These are phyloP conservation scores for Phalloptychus januarius DNA, from an alignment of 2,797 vertebrate genomes.

Conservation along the genomic window DNA sequence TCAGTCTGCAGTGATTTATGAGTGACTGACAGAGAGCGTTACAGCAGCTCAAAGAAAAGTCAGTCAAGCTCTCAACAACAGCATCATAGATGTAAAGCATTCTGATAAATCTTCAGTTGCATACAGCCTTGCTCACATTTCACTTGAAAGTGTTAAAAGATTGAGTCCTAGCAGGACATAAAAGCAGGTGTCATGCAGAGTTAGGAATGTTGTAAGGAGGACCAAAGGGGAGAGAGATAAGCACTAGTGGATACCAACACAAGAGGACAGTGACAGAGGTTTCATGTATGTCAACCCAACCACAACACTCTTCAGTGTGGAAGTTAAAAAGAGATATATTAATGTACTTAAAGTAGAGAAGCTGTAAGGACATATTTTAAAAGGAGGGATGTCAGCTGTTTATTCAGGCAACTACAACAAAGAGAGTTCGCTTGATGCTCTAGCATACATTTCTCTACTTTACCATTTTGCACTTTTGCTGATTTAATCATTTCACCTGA, in stretches of 20 bases:
- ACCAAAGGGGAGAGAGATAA: slow-evolving; percentile 58
- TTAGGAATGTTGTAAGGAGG: slow-evolving; percentile 57
- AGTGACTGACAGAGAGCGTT: slow-evolving; percentile 47
- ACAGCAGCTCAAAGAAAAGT: slow-evolving; percentile 29
- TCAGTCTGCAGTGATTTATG: slow-evolving; percentile 33
- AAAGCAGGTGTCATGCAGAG: slow-evolving; percentile 50
- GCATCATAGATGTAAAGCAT: slow-evolving; percentile 8
- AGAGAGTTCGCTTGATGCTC: neutral
- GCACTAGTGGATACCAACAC: slow-evolving; percentile 50
- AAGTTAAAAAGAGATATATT: neutral
- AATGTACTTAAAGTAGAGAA: neutral
- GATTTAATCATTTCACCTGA: neutral
- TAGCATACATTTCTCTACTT: neutral
- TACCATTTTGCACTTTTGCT: neutral
- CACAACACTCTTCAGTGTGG: neutral
- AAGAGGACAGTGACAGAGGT: slow-evolving; percentile 32
- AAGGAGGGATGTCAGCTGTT: neutral
- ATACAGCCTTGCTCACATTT: slow-evolving; percentile 16
- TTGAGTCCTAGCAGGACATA: slow-evolving; percentile 33
- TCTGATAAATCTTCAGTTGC: neutral
- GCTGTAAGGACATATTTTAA: neutral
- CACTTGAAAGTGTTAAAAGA: slow-evolving; percentile 20
- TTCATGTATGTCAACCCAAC: neutral
- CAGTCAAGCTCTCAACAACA: slow-evolving; percentile 29
- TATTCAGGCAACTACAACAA: neutral